phyloP scores from a whole-genome alignment of 1,140 invertebrate species.

The Scaptomyza hsui region DNA sequence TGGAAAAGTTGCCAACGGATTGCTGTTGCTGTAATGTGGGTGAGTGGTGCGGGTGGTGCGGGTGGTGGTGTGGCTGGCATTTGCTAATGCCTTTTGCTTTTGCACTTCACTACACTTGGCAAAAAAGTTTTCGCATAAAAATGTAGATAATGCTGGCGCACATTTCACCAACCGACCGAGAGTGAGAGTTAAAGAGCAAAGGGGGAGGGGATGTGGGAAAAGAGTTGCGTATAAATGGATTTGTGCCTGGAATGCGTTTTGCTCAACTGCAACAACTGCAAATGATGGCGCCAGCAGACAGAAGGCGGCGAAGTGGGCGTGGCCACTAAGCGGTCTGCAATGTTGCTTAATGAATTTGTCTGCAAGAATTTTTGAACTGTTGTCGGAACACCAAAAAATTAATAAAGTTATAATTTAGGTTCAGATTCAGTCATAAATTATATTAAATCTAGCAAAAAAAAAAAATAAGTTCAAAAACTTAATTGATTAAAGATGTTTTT shows the following conservation, averaged over 20 bases:
- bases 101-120: constrained; percentile 69
- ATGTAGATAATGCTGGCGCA: constrained; percentile 67
- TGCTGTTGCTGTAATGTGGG: too few species aligned
- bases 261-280: constrained; percentile 5
- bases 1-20: constrained; percentile 40
- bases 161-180: constrained; percentile 8
- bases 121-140: constrained; percentile 76
- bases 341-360: constrained; percentile 26
- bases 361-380: constrained; percentile 17
- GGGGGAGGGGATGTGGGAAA: too few species aligned
- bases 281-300: background rate
- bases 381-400: constrained; percentile 8
- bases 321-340: constrained; percentile 15
- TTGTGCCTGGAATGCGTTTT: constrained; percentile 18
- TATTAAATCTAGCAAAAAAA: too few species aligned
- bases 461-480: too few species aligned
- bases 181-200: background rate
- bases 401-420: constrained; percentile 11
- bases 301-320: constrained; percentile 11
- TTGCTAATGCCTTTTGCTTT: constrained; percentile 62
- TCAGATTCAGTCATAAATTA: background rate
- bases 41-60: background rate
- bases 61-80: constrained; percentile 6
- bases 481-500: background rate
- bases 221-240: constrained; percentile 27